Evolutionary conservation across 2,113 vertebrate genomes (phyloP).

Genomic region (Prionailurus bengalensis): DNA sequence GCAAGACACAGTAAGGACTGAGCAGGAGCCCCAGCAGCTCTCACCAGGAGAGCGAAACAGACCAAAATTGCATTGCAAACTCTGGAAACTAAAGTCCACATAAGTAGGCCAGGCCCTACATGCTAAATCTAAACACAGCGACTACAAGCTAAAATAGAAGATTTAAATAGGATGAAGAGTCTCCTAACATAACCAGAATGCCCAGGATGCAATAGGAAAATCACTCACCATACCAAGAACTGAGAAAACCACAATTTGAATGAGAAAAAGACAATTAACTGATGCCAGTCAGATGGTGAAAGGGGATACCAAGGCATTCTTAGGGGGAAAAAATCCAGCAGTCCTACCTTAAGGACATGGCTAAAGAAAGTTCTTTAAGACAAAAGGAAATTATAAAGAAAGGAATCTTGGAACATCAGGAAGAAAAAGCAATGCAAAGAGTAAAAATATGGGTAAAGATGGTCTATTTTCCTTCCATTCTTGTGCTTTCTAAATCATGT

Average conservation of each 20-base stretch:
- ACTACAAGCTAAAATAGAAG: neutral
- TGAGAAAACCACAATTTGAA: neutral
- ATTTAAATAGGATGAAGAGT: neutral
- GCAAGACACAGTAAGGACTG: neutral
- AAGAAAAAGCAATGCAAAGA: neutral
- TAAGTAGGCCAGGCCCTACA: neutral
- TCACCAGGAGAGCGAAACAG: neutral
- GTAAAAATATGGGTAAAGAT: neutral
- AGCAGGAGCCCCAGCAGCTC: neutral
- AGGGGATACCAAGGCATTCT: neutral
- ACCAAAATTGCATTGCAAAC: neutral
- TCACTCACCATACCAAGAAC: neutral
- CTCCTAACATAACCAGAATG: neutral
- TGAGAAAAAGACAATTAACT: neutral
- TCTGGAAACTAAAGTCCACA: neutral
- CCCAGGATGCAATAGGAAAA: neutral
- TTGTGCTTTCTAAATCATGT: neutral
- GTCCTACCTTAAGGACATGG: neutral
- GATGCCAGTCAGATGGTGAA: neutral
- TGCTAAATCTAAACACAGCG: neutral
- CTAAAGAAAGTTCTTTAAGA: neutral
- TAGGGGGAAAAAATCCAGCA: neutral
- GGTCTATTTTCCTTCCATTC: neutral
- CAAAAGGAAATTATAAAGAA: neutral
- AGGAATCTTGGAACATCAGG: neutral